Conservation (phyloP, 2,797 vertebrate genomes). For the Etheostoma perlongum region DNA sequence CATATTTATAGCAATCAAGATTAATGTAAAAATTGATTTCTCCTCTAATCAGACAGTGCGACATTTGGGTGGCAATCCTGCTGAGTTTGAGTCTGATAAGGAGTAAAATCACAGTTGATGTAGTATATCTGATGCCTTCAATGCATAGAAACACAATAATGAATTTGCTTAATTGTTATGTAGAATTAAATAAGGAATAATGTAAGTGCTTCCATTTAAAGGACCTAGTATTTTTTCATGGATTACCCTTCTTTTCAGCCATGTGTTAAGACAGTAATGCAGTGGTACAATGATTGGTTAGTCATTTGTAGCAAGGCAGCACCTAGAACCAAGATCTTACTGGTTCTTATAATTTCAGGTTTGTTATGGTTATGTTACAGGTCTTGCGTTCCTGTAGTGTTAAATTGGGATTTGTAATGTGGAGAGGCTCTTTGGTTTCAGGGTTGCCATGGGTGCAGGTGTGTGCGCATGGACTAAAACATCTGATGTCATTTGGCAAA, state of each 20-base stretch:
- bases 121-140: not conserved
- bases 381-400: no score
- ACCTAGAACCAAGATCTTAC: not conserved
- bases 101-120: not conserved
- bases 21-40: no score
- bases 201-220: not conserved
- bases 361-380: no score
- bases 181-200: not conserved
- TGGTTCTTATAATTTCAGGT: not conserved
- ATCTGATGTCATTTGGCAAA: no score
- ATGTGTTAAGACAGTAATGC: not conserved
- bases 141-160: not conserved
- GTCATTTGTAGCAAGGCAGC: not conserved
- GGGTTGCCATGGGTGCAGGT: no score
- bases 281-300: not conserved
- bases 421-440: no score
- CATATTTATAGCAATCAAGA: no score
- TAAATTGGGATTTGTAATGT: no score
- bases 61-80: not conserved
- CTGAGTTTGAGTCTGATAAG: not conserved
- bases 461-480: no score
- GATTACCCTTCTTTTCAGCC: not conserved
- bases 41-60: slow-evolving; percentile 4
- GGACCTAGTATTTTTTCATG: not conserved
- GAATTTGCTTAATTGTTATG: not conserved